phyloP scores from a whole-genome alignment of 2,888 invertebrate genomes.

The Dysmachus trigonus region DNA sequence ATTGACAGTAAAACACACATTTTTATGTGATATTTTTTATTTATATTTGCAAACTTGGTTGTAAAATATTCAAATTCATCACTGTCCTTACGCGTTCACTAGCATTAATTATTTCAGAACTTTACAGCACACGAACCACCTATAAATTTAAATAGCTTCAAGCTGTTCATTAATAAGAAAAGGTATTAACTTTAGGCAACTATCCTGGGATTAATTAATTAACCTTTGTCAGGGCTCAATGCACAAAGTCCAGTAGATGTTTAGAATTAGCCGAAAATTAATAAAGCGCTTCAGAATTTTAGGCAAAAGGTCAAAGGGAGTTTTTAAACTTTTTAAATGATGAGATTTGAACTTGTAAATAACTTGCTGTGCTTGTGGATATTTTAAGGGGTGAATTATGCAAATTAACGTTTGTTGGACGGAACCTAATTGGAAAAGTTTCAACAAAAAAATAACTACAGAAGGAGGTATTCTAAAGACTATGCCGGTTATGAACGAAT shows the following conservation, averaged over 20 bases:
- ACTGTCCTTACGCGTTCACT: not conserved
- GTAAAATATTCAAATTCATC: not conserved
- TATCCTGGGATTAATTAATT: not conserved
- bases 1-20: no score
- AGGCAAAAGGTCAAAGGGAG: not conserved
- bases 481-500: not conserved
- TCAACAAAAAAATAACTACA: not conserved
- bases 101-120: not conserved
- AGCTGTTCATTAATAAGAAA: not conserved
- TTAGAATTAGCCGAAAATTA: not conserved
- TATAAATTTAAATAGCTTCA: not conserved
- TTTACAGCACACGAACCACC: not conserved
- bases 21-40: no score
- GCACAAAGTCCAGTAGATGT: not conserved
- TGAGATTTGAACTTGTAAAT: not conserved
- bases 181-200: not conserved
- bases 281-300: not conserved
- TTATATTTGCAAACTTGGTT: not conserved
- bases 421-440: constrained; percentile 33
- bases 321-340: not conserved
- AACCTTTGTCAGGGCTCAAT: not conserved
- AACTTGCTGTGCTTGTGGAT: not conserved
- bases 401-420: constrained; percentile 13
- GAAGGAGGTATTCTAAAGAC: not conserved
- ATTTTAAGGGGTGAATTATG: constrained; percentile 34